Conservation (phyloP, 2,888 invertebrate genomes). For the Polydrusus tereticollis region DNA sequence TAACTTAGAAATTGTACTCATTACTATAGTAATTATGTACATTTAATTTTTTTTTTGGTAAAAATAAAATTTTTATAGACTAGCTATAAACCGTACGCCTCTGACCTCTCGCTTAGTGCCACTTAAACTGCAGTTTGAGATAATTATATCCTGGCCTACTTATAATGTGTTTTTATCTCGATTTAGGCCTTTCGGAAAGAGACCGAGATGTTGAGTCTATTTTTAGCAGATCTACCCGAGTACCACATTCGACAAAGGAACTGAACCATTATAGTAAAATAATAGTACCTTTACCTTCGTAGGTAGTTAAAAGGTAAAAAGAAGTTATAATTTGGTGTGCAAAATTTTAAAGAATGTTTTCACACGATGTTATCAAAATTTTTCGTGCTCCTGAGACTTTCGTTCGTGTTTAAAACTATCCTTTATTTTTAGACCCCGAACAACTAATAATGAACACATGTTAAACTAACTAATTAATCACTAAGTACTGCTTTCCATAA, state of each 20-base stretch:
- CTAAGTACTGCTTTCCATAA: too few relatives aligned
- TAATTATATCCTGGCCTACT: conserved; percentile 26
- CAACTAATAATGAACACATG: too few relatives aligned
- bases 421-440: too few relatives aligned
- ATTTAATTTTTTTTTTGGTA: neutral
- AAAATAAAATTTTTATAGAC: neutral
- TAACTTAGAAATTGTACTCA: too few relatives aligned
- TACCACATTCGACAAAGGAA: conserved; percentile 8
- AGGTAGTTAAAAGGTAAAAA: conserved; percentile 13
- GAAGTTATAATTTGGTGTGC: neutral
- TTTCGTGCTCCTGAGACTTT: too few relatives aligned
- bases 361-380: neutral
- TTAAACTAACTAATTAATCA: too few relatives aligned
- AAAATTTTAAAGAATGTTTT: neutral
- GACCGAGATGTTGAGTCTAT: neutral
- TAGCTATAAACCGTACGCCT: neutral
- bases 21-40: too few relatives aligned
- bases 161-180: conserved; percentile 25
- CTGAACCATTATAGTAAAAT: conserved; percentile 5
- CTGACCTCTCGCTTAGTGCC: conserved; percentile 4
- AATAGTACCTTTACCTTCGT: conserved; percentile 2
- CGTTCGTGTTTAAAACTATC: too few relatives aligned
- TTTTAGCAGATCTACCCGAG: conserved; percentile 8
- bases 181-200: neutral
- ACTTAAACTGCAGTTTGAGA: conserved; percentile 22